Conservation (phyloP, 2,888 invertebrate species). For the Carpatolechia fugitivella region DNA sequence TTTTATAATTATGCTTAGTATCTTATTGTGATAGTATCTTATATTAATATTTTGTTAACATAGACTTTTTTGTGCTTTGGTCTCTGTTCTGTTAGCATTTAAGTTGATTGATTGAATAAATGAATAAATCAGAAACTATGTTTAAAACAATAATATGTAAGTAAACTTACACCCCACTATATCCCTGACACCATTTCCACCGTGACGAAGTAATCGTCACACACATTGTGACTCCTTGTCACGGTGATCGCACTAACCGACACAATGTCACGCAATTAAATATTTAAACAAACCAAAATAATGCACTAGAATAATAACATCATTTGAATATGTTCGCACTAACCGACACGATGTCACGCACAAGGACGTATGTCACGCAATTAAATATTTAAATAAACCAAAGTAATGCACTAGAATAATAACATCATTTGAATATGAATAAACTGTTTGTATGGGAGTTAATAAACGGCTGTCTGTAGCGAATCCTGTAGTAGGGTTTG, state of each 20-base stretch:
- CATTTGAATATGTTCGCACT: slow-evolving; percentile 17
- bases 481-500: slow-evolving; percentile 19
- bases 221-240: neutral
- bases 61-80: too few species aligned
- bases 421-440: slow-evolving; percentile 11
- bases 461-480: slow-evolving; percentile 32
- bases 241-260: slow-evolving; percentile 30
- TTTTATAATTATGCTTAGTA: too few species aligned
- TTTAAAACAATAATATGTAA: too few species aligned
- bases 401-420: slow-evolving; percentile 11
- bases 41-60: too few species aligned
- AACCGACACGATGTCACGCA: slow-evolving; percentile 47
- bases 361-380: too few species aligned
- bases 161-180: too few species aligned
- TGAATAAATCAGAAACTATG: too few species aligned
- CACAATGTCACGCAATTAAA: slow-evolving; percentile 61
- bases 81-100: too few species aligned
- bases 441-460: slow-evolving; percentile 33
- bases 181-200: neutral
- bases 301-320: slow-evolving; percentile 8
- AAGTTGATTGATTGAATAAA: too few species aligned
- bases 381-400: slow-evolving; percentile 56
- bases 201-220: slow-evolving; percentile 14
- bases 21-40: too few species aligned
- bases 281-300: slow-evolving; percentile 44